A percentile compares a stretch with the other conserved stretches of the same genome.
Conservation (phyloP, 2,113 vertebrate genomes). For the Zosterops lateralis region DNA sequence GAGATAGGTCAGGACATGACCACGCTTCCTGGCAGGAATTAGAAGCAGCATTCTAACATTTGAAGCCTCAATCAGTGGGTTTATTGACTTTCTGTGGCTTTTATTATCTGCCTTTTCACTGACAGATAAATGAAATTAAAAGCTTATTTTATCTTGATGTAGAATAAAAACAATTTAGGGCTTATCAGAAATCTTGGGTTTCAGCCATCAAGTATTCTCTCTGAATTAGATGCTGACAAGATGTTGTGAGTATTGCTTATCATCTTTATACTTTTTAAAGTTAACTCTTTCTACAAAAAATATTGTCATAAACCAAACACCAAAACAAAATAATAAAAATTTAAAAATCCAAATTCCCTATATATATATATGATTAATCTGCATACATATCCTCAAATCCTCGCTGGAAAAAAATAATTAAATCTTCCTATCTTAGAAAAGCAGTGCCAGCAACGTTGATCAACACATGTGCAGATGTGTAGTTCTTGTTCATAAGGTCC, state of each 20-base stretch:
- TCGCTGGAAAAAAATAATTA: not conserved
- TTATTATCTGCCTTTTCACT: slow-evolving; percentile 3
- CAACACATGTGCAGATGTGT: fast-evolving
- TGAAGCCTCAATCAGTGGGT: not conserved
- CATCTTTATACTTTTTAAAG: not conserved
- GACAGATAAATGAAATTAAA: slow-evolving; percentile 32
- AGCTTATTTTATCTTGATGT: slow-evolving; percentile 13
- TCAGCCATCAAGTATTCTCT: not conserved
- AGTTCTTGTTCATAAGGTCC: not conserved
- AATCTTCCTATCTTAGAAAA: not conserved
- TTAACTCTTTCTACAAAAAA: not conserved
- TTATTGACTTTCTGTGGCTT: slow-evolving; percentile 33
- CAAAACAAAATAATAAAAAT: not conserved
- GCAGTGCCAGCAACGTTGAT: not conserved
- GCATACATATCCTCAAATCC: not conserved
- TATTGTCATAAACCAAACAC: not conserved
- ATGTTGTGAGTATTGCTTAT: not conserved
- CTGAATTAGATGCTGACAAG: not conserved
- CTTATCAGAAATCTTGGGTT: not conserved
- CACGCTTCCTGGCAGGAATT: not conserved
- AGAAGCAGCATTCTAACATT: not conserved
- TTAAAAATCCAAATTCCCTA: not conserved
- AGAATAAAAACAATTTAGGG: slow-evolving; percentile 16
- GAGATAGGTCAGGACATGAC: not conserved
- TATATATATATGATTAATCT: not conserved